Evolutionary conservation across 2,888 invertebrate species (phyloP).

Genomic region (Scaptomyza cyrtandrae): DNA sequence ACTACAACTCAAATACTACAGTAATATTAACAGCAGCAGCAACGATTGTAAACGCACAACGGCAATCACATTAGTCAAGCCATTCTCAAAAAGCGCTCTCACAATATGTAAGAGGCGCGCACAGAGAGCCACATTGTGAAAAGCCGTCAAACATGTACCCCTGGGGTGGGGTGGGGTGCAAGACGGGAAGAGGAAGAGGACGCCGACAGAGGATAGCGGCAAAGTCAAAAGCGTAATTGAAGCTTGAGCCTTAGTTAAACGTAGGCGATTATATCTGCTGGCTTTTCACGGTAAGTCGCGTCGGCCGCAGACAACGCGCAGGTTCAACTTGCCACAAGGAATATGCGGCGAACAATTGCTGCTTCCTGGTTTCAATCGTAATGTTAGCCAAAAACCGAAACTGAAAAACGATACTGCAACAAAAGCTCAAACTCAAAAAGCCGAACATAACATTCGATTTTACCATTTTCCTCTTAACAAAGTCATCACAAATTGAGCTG

Average conservation of each 20-base stretch:
- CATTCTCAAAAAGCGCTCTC: conserved; percentile 35
- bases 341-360: conserved; percentile 43
- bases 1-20: conserved; percentile 30
- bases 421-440: conserved; percentile 19
- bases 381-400: conserved; percentile 38
- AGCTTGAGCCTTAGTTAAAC: conserved; percentile 70
- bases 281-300: conserved; percentile 57
- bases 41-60: conserved; percentile 37
- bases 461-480: conserved; percentile 31
- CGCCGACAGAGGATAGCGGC: conserved; percentile 27
- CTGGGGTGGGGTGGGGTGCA: neutral
- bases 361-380: conserved; percentile 71
- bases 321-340: conserved; percentile 66
- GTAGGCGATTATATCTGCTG: conserved; percentile 71
- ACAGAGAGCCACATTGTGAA: conserved; percentile 41
- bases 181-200: neutral
- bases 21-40: neutral
- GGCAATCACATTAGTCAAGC: conserved; percentile 43
- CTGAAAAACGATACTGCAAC: conserved; percentile 9
- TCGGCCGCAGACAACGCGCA: conserved; percentile 36
- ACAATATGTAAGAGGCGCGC: conserved; percentile 46
- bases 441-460: conserved; percentile 41
- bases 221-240: conserved; percentile 75
- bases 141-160: conserved; percentile 55
- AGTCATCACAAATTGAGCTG: conserved; percentile 63